Percentiles rank a stretch among this genome's conserved stretches.
phyloP scores from a whole-genome alignment of 2,797 vertebrate species.

The Neosilurus mollespiculum region DNA sequence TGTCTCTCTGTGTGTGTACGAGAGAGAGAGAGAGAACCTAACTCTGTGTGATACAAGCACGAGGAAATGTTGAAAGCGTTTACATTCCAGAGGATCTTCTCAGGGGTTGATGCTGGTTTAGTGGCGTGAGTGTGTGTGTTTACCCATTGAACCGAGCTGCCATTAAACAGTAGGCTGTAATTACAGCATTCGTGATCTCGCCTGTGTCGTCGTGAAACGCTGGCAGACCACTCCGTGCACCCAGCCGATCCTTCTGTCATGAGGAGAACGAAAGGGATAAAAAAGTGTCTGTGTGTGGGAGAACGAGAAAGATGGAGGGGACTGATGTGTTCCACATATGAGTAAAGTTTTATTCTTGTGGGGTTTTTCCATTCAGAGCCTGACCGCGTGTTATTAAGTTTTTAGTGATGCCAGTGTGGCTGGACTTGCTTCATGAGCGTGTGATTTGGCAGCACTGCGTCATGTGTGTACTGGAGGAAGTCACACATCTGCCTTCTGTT shows the following conservation, averaged over 20 bases:
- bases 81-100: neutral
- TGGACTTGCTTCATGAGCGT: neutral
- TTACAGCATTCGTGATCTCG: constrained; percentile 5
- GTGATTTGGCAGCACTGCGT: neutral
- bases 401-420: no score
- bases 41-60: neutral
- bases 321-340: neutral
- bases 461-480: neutral
- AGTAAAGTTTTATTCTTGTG: neutral
- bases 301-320: neutral
- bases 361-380: neutral
- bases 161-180: constrained; percentile 15
- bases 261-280: neutral
- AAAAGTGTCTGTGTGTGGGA: neutral
- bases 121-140: neutral
- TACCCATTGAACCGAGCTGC: neutral
- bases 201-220: neutral
- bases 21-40: no score
- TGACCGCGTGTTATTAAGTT: neutral
- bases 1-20: neutral
- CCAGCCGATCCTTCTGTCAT: neutral
- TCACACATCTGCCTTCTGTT: neutral
- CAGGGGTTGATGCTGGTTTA: neutral
- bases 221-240: neutral
- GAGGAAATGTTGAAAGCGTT: neutral